Evolutionary conservation across 2,888 invertebrate species (phyloP).

Genomic region (Agelastica alni): DNA sequence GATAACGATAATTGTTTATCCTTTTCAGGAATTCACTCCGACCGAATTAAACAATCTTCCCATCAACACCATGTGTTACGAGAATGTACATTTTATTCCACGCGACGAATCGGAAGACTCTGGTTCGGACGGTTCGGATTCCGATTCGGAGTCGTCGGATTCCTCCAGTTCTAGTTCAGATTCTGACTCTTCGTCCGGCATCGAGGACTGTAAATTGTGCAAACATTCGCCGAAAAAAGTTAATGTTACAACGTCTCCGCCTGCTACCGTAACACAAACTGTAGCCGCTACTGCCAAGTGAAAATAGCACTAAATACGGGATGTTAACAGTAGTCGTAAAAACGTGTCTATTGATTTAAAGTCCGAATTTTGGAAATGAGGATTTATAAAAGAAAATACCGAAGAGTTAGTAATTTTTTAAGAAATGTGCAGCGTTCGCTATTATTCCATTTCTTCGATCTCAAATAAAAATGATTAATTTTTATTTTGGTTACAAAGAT

Average conservation of each 20-base stretch:
- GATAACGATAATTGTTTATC: constrained; percentile 19
- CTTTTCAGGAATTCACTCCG: constrained; percentile 67
- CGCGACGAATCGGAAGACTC: constrained; percentile 58
- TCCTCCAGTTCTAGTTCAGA: constrained; percentile 56
- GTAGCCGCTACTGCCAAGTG: too few relatives aligned
- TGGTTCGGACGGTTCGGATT: constrained; percentile 63
- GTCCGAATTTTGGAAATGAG: too few relatives aligned
- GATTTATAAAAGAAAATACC: neutral
- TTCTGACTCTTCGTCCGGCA: constrained; percentile 34
- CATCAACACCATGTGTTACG: constrained; percentile 83
- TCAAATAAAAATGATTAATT: neutral
- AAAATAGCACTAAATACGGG: neutral
- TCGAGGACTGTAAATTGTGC: constrained; percentile 40
- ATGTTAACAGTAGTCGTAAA: neutral
- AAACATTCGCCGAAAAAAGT: constrained; percentile 32
- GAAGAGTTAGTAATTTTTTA: too few relatives aligned
- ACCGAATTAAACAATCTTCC: constrained; percentile 91
- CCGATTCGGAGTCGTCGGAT: constrained; percentile 55
- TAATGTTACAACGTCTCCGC: neutral
- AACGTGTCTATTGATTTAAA: neutral
- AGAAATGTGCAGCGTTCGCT: neutral
- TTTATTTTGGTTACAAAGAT: neutral
- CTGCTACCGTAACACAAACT: too few relatives aligned
- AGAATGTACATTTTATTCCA: constrained; percentile 61
- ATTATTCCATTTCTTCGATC: neutral